Evolutionary conservation across 2,113 vertebrate species (phyloP), one percentile per base, ranked within the genome.

Genomic region (Leptodactylus fuscus): DNA sequence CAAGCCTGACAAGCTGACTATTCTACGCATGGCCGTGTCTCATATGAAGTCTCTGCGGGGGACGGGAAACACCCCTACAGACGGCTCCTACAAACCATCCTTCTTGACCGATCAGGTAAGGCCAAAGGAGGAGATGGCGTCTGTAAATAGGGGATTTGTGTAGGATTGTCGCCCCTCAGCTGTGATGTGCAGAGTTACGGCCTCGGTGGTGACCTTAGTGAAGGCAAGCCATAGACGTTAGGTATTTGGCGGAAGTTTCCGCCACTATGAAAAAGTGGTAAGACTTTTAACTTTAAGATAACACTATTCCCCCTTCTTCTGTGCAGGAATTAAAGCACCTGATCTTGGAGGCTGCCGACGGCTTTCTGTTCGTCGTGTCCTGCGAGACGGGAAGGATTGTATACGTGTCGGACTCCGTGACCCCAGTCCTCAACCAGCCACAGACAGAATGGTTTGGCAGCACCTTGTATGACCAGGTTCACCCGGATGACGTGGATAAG

Each of bases 1-100:
- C 81, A 99, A 99, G 88, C 98, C 98, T 0, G 97, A 99, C 95
- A 99, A 99, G 87, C 94, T 99, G 6, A 99, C 98, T 87, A 99
- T 99, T 87, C 91, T 99, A 83, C 96, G 98, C 88, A 99, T 99
- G 98, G 98, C 98, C 0, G 98, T 99, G 46, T 98, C 98, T 0
- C 98, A 99, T 91, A 99, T 99, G 97, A 99, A 99, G 88, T 96
- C 97, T 4, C 93, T 99, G 79, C 92, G 97, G 0, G 98, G 97
- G 73, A 97, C 95, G 0, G 96, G 96, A 87, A 97, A 95, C 88
- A 97, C 96, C 24, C 94, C 95, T 49, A 91, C 96, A 0, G 98
- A 99, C 0, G 98, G 97, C 87, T 94, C 96, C 13, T 98, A 98
- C 89, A 99, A 98, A 84, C 98, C 98, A 0, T 97, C 97, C 49